phyloP scores from a whole-genome alignment of 2,797 vertebrate genomes.

The Calcarius lapponicus region DNA sequence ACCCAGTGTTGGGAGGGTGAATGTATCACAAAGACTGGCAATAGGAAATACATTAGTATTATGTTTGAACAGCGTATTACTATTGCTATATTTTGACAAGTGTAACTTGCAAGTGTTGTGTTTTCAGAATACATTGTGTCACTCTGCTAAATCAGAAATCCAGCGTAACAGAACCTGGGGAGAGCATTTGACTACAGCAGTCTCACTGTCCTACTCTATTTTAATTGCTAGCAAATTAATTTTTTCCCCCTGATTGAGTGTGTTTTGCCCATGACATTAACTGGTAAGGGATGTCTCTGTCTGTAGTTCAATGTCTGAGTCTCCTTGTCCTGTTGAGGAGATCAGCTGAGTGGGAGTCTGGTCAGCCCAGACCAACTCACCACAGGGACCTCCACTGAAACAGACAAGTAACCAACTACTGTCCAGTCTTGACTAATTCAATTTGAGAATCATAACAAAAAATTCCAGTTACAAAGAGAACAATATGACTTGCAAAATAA shows the following conservation, averaged over 20 bases:
- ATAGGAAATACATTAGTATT: neutral
- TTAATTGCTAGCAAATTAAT: neutral
- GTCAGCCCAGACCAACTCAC: neutral
- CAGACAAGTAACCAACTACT: neutral
- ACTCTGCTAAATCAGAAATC: neutral
- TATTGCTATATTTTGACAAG: neutral
- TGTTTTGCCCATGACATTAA: neutral
- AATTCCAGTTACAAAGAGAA: neutral
- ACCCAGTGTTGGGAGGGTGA: fast-evolving
- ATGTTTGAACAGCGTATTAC: neutral
- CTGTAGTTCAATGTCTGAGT: neutral
- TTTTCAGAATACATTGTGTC: neutral
- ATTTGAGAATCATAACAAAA: neutral
- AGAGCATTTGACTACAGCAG: neutral
- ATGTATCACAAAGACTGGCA: neutral
- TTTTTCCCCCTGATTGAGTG: fast-evolving
- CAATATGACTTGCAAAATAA: neutral
- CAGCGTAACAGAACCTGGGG: neutral
- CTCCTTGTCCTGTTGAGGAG: neutral
- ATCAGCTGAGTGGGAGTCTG: neutral
- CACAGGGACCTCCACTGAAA: neutral
- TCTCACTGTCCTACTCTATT: neutral
- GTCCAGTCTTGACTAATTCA: neutral
- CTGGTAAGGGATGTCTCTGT: neutral
- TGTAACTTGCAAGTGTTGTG: neutral